phyloP scores from a whole-genome alignment of 2,888 invertebrate species.

The Aproaerema taeniolella region DNA sequence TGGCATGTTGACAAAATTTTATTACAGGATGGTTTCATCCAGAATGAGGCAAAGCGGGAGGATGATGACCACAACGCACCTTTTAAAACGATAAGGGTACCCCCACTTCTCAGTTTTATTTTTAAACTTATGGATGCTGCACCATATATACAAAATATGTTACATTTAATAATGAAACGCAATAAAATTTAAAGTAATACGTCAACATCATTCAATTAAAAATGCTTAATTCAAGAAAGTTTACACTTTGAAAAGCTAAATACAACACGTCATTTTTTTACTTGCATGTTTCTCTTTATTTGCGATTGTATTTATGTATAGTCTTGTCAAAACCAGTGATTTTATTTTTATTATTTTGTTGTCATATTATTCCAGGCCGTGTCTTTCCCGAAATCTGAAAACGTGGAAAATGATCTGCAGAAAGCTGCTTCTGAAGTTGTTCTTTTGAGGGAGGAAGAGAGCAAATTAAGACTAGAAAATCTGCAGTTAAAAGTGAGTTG shows the following conservation, averaged over 20 bases:
- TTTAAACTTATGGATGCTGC: conserved; percentile 9
- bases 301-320: conserved; percentile 23
- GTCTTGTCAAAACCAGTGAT: background rate
- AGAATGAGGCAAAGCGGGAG: conserved; percentile 55
- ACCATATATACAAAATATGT: too few relatives aligned
- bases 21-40: conserved; percentile 60
- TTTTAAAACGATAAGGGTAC: conserved; percentile 51
- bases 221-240: too few relatives aligned
- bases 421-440: conserved; percentile 85
- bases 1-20: conserved; percentile 59
- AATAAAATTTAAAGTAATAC: too few relatives aligned
- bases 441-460: conserved; percentile 87
- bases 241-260: too few relatives aligned
- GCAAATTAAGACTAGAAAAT: conserved; percentile 90
- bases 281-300: conserved; percentile 45
- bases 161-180: too few relatives aligned
- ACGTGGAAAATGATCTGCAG: conserved; percentile 71
- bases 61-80: conserved; percentile 44
- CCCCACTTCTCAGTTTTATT: too few relatives aligned
- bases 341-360: conserved; percentile 9
- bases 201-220: too few relatives aligned
- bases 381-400: conserved; percentile 57
- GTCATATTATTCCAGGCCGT: conserved; percentile 40
- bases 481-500: conserved; percentile 88
- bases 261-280: too few relatives aligned